Percentiles rank a stretch among this genome's conserved stretches.
These are phyloP conservation scores for Heterodera schachtii DNA, from an alignment of 1,140 invertebrate species.

Conservation along the genomic window DNA sequence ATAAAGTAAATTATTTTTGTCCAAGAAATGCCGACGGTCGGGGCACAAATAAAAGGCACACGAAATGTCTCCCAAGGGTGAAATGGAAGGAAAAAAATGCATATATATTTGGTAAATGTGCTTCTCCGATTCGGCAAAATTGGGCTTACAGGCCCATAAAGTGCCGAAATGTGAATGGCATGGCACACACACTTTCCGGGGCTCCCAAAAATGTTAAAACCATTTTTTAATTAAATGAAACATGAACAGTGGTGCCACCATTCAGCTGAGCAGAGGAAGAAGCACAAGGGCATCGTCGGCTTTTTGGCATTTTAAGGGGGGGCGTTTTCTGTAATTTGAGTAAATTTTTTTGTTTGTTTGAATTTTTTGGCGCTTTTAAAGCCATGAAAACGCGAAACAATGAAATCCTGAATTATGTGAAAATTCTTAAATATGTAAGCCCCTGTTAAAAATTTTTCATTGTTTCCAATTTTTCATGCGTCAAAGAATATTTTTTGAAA, in stretches of 20 bases:
- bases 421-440: too few species aligned
- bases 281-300: background rate
- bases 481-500: too few species aligned
- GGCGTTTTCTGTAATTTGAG: background rate
- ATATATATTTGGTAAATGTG: too few species aligned
- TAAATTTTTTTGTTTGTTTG: background rate
- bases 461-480: too few species aligned
- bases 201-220: too few species aligned
- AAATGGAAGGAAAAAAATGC: too few species aligned
- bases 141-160: background rate
- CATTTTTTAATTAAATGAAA: background rate
- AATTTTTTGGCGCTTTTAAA: background rate
- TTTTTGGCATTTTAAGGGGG: background rate
- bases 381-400: too few species aligned
- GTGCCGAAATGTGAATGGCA: too few species aligned
- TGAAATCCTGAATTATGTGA: too few species aligned
- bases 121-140: too few species aligned
- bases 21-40: background rate
- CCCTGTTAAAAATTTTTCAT: too few species aligned
- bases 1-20: constrained; percentile 20
- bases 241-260: background rate
- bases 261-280: background rate
- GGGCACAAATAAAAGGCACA: background rate
- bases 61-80: background rate
- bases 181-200: background rate